Base-by-base conservation (phyloP, 2,797 vertebrate genomes). In the Lutjanus argentimaculatus region DNA sequence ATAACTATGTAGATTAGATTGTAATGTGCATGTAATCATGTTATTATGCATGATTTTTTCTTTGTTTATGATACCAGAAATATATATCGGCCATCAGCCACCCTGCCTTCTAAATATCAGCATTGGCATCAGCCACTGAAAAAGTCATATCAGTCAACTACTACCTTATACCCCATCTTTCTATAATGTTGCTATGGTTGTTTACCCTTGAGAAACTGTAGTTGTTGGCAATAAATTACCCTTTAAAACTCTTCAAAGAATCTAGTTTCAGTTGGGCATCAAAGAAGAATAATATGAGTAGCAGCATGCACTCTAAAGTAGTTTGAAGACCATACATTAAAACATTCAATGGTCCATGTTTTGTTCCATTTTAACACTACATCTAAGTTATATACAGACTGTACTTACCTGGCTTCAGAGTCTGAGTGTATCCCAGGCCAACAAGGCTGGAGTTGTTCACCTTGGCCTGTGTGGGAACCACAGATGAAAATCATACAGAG, bases 391-490 rank as follows among this genome's bases (percentile, higher is more conserved):
- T 1, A 36, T 17, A 48, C 16, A 80, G 9, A 55, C 5, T 17
- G 5, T 3, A 85, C 96, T 90, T 91, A 99, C 98, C 98, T 95
- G 98, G 98, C 91, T 98, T 99, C 91, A 99, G 95, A 82, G 96
- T 98, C 93, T 99, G 98, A 93, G 97, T 98, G 85, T 99, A 99
- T 92, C 98, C 98, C 92, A 99, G 95, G 58, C 98, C 98, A 17
- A 99, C 97, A 4, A 99, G 96, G 89, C 98, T 99, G 85, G 98
- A 99, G 91, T 99, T 99, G 94, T 99, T 99, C 95, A 99, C 98
- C 96, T 99, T 99, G 90, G 97, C 98, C 98, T 99, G 91, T 43
- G 83, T 79, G 77, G 43, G 57, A 90, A 72, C 1, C 14, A 56
- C n/a, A 74, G 4, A 63, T 22, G 4, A 49, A 59, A 75, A 68